Evolutionary conservation across 2,113 vertebrate species (phyloP).

Genomic region (Agapornis roseicollis): DNA sequence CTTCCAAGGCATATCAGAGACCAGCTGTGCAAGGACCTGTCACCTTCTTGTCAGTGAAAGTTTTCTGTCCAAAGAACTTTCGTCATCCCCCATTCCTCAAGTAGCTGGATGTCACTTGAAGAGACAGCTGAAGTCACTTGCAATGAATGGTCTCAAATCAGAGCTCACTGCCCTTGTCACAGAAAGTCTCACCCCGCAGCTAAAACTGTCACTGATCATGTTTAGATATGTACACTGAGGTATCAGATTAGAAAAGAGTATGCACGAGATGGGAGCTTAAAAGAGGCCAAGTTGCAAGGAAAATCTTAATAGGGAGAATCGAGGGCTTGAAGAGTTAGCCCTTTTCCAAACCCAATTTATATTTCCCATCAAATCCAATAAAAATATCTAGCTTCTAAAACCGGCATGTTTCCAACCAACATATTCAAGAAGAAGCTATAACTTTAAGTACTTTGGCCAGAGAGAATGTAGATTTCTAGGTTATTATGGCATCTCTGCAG

Average conservation of each 20-base stretch:
- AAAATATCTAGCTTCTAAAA: slow-evolving; percentile 58
- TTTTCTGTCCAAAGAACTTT: slow-evolving; percentile 95
- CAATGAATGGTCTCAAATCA: slow-evolving; percentile 96
- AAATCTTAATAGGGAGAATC: slow-evolving; percentile 76
- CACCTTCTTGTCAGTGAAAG: slow-evolving; percentile 93
- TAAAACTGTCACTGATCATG: slow-evolving; percentile 88
- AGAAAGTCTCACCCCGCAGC: slow-evolving; percentile 88
- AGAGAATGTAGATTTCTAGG: slow-evolving; percentile 2
- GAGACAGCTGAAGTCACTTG: slow-evolving; percentile 94
- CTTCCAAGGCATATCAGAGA: slow-evolving; percentile 82
- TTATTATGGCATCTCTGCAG: slow-evolving; percentile 39
- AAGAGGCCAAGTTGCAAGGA: slow-evolving; percentile 82
- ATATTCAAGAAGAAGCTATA: slow-evolving; percentile 39
- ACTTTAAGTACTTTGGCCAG: slow-evolving; percentile 44
- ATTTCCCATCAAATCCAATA: slow-evolving; percentile 70
- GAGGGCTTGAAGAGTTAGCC: slow-evolving; percentile 48
- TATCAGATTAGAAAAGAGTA: slow-evolving; percentile 83
- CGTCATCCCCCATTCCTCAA: slow-evolving; percentile 84
- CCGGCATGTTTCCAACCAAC: slow-evolving; percentile 18
- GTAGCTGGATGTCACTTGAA: slow-evolving; percentile 94
- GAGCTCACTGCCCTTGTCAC: slow-evolving; percentile 92
- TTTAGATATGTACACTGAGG: slow-evolving; percentile 82
- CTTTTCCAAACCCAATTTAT: slow-evolving; percentile 72
- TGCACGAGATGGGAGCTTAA: slow-evolving; percentile 81
- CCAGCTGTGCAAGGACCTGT: slow-evolving; percentile 92